Evolutionary conservation across 2,113 vertebrate species (phyloP).

Genomic region (Delphinus delphis): DNA sequence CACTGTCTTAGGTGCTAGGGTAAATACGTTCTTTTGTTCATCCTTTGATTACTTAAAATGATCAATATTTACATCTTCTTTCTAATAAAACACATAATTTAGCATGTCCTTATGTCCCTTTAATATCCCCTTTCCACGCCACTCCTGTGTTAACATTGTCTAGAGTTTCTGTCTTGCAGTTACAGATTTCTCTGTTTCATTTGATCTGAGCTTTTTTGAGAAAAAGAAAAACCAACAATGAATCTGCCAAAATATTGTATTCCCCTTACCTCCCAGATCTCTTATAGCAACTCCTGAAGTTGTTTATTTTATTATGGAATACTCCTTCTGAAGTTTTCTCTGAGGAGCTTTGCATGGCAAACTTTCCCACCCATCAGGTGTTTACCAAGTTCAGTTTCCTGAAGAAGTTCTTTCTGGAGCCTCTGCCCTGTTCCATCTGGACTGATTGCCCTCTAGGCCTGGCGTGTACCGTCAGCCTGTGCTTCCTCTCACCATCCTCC

Average conservation of each 20-base stretch:
- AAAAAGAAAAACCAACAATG: neutral
- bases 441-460: neutral
- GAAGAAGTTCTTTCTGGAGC: neutral
- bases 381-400: neutral
- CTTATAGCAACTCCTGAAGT: too few species aligned
- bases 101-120: neutral
- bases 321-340: neutral
- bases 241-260: neutral
- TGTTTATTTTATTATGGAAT: neutral
- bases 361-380: neutral
- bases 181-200: neutral
- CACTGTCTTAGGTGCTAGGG: neutral
- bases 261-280: neutral
- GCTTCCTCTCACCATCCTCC: neutral
- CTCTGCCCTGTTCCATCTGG: too few species aligned
- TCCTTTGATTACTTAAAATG: neutral
- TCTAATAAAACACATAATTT: neutral
- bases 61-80: neutral
- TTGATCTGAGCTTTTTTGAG: neutral
- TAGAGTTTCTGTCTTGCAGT: neutral
- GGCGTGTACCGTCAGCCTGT: neutral
- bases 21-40: neutral
- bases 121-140: neutral
- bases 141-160: neutral
- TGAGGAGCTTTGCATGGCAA: neutral